phyloP scores from a whole-genome alignment of 1,140 invertebrate genomes.

The Lethrus apterus region DNA sequence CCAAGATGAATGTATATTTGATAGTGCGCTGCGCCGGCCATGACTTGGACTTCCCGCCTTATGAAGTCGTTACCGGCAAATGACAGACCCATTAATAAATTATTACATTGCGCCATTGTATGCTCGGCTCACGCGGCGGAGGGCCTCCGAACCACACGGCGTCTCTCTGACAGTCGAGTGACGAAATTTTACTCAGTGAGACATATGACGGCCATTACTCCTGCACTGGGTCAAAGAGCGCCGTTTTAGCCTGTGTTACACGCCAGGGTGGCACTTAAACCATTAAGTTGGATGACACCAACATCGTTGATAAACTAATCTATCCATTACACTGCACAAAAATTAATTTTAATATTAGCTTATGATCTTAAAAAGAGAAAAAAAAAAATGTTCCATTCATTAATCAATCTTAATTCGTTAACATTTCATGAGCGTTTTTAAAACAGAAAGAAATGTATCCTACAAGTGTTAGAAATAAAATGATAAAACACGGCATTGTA shows the following conservation, averaged over 20 bases:
- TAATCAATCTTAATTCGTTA: no score
- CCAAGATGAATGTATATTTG: constrained; percentile 23
- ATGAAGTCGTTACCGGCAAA: constrained; percentile 20
- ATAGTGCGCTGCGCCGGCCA: constrained; percentile 17
- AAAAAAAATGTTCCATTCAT: no score
- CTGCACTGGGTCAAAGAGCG: constrained; percentile 5
- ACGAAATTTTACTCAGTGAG: constrained; percentile 7
- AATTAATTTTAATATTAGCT: no score
- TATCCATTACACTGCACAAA: constrained; percentile 1
- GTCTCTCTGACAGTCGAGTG: neutral
- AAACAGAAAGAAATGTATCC: no score
- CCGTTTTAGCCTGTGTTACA: constrained; percentile 13
- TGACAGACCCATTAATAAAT: constrained; percentile 21
- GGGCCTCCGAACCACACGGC: constrained; percentile 10
- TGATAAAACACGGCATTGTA: no score
- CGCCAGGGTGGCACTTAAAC: constrained; percentile 9
- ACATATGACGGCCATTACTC: constrained; percentile 10
- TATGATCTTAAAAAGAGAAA: no score
- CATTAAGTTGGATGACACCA: constrained; percentile 6
- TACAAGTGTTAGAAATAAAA: no score
- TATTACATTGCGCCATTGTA: constrained; percentile 7
- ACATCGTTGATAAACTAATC: constrained; percentile 3
- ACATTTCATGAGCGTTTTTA: no score
- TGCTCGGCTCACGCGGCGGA: neutral
- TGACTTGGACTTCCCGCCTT: constrained; percentile 22